These are phyloP conservation scores for Tetrao urogallus DNA, from an alignment of 2,113 vertebrate species.

Conservation along the genomic window DNA sequence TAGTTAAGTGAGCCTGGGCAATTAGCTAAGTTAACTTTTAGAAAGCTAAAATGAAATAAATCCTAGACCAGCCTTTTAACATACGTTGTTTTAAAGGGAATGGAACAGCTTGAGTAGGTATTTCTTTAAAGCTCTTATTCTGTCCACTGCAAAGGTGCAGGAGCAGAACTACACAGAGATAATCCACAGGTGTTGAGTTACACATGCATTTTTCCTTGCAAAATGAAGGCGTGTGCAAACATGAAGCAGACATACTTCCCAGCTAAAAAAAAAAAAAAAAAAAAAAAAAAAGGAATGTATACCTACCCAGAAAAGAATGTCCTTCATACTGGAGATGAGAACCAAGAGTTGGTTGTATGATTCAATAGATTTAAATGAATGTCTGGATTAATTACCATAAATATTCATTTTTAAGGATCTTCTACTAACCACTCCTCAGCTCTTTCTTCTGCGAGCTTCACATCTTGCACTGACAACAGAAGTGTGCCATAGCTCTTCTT, in stretches of 20 bases:
- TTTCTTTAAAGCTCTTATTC: neutral
- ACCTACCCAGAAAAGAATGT: neutral
- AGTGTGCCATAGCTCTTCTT: neutral
- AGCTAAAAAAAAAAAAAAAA: neutral
- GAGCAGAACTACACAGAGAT: neutral
- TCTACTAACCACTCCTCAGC: neutral
- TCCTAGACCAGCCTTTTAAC: neutral
- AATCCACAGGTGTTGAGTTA: accelerated
- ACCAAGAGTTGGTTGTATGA: neutral
- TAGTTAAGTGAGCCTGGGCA: neutral
- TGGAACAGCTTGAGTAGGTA: neutral
- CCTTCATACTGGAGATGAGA: neutral
- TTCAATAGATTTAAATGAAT: neutral
- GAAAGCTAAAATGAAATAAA: neutral
- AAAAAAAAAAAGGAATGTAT: neutral
- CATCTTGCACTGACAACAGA: neutral
- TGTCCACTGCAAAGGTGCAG: neutral
- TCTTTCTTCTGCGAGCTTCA: neutral
- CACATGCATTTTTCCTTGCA: neutral
- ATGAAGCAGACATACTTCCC: neutral
- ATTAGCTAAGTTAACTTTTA: neutral
- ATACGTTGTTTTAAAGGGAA: neutral
- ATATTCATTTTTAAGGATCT: neutral
- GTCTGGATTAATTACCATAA: neutral
- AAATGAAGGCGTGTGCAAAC: neutral